A percentile compares a stretch with the other conserved stretches of the same genome.
These are phyloP conservation scores for Melanostoma mellinum DNA, from an alignment of 2,888 invertebrate genomes.

Conservation along the genomic window DNA sequence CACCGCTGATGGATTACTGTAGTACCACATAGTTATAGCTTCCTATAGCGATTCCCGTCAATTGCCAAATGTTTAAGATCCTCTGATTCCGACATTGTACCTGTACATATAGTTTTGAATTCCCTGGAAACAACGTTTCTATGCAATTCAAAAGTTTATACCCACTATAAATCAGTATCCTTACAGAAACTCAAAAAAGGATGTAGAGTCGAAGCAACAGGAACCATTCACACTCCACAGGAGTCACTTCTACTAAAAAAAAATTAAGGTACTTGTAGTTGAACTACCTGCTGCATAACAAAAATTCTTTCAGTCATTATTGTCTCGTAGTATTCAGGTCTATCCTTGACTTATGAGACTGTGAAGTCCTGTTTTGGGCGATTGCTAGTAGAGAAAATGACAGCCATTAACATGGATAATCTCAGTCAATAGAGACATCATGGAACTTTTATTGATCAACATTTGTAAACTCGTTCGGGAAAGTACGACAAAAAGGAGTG, in stretches of 20 bases:
- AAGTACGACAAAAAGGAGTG: slow-evolving; percentile 53
- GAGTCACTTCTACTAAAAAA: slow-evolving; percentile 52
- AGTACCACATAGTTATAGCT: too few species aligned
- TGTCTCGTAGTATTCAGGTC: slow-evolving; percentile 53
- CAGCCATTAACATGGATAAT: slow-evolving; percentile 79
- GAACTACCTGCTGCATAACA: slow-evolving; percentile 43
- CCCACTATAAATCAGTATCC: slow-evolving; percentile 63
- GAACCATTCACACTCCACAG: slow-evolving; percentile 62
- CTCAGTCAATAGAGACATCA: slow-evolving; percentile 79
- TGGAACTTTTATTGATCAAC: slow-evolving; percentile 81
- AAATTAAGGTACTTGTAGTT: slow-evolving; percentile 34
- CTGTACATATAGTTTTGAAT: too few species aligned
- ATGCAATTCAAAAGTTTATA: slow-evolving; percentile 46
- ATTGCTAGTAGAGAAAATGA: slow-evolving; percentile 73
- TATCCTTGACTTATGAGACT: slow-evolving; percentile 80
- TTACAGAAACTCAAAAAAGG: slow-evolving; percentile 30
- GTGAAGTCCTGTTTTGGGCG: slow-evolving; percentile 54
- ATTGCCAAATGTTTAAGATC: too few species aligned
- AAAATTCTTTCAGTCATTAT: slow-evolving; percentile 57
- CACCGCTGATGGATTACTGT: too few species aligned
- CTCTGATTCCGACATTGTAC: too few species aligned
- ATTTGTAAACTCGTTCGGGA: slow-evolving; percentile 78
- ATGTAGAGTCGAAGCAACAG: slow-evolving; percentile 36
- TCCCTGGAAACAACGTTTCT: slow-evolving; percentile 34
- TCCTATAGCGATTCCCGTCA: too few species aligned